These are phyloP conservation scores for Ibycter americanus DNA, from an alignment of 2,797 vertebrate species.

Conservation along the genomic window DNA sequence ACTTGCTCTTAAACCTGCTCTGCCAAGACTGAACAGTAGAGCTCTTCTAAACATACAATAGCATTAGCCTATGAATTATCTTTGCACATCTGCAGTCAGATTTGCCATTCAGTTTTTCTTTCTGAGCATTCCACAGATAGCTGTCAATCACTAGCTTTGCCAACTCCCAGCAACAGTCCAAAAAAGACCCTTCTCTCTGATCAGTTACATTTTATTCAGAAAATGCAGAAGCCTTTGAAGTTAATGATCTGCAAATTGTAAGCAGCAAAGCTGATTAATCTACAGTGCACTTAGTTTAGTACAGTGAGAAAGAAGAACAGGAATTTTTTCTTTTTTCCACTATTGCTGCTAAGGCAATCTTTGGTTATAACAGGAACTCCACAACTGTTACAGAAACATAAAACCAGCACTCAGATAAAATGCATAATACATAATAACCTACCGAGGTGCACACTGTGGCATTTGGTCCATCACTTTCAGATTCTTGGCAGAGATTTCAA, in stretches of 20 bases:
- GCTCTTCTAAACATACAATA: neutral
- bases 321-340: neutral
- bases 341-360: neutral
- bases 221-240: neutral
- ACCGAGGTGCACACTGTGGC: slow-evolving; percentile 93
- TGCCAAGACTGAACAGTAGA: neutral
- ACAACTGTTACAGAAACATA: neutral
- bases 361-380: neutral
- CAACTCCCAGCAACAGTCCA: neutral
- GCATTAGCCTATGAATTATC: neutral
- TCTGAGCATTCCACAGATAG: neutral
- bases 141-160: neutral
- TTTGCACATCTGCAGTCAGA: neutral
- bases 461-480: slow-evolving; percentile 97
- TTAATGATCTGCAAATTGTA: neutral
- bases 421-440: neutral
- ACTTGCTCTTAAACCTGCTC: neutral
- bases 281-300: neutral
- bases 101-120: neutral
- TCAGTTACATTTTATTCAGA: neutral
- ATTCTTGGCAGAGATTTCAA: slow-evolving; percentile 97
- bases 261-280: neutral
- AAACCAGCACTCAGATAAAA: slow-evolving; percentile 25
- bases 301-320: neutral
- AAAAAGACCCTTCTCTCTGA: neutral